Evolutionary conservation across 2,888 invertebrate genomes (phyloP).

Genomic region (Polydrusus tereticollis): DNA sequence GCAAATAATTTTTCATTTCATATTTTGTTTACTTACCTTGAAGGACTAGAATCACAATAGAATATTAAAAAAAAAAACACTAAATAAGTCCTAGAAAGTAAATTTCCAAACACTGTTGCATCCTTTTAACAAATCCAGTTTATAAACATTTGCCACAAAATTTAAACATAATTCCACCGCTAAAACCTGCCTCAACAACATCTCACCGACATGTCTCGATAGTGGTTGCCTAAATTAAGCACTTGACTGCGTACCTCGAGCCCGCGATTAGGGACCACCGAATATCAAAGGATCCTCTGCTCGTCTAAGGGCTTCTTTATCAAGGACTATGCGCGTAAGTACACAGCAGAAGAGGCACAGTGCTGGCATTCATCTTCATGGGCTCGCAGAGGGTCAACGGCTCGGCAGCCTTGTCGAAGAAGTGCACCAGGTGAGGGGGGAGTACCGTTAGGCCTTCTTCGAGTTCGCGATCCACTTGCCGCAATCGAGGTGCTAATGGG

Average conservation of each 20-base stretch:
- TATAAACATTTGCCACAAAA: not conserved
- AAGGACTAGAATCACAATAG: slow-evolving; percentile 34
- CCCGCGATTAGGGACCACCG: no score
- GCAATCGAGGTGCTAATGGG: slow-evolving; percentile 46
- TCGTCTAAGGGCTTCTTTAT: slow-evolving; percentile 29
- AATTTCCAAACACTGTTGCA: slow-evolving; percentile 14
- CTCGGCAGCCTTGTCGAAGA: slow-evolving; percentile 47
- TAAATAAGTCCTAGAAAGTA: slow-evolving; percentile 6
- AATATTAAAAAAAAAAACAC: slow-evolving; percentile 1
- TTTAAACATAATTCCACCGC: slow-evolving; percentile 19
- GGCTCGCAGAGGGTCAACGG: slow-evolving; percentile 47
- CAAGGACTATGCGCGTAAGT: slow-evolving; percentile 44
- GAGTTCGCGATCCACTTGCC: slow-evolving; percentile 51
- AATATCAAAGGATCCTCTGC: no score
- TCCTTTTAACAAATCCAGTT: slow-evolving; percentile 16
- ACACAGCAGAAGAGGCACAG: slow-evolving; percentile 47
- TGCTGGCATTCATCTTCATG: slow-evolving; percentile 42
- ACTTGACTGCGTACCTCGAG: slow-evolving; percentile 2
- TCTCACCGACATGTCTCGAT: slow-evolving; percentile 30
- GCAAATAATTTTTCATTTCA: not conserved
- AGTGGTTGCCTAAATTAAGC: not conserved
- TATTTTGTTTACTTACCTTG: slow-evolving; percentile 36
- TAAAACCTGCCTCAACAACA: slow-evolving; percentile 17
- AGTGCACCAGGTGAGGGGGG: slow-evolving; percentile 46
- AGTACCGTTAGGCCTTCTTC: slow-evolving; percentile 50